Evolutionary conservation across 2,888 invertebrate species (phyloP).

Genomic region (Phaedon cochleariae): DNA sequence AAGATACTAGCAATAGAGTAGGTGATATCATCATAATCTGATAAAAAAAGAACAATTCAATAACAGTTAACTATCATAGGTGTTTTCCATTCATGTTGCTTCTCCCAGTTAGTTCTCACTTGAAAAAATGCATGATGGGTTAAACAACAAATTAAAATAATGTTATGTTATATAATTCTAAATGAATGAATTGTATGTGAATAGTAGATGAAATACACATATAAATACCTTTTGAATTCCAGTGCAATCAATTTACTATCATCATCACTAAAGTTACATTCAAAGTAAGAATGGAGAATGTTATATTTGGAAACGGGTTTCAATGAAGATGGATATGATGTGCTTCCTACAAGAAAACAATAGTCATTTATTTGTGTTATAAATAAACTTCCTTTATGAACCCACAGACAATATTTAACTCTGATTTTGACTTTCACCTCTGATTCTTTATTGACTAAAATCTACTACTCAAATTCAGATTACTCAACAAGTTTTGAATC

Average conservation of each 20-base stretch:
- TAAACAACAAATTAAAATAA: neutral
- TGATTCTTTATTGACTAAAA: no score
- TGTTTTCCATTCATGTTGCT: neutral
- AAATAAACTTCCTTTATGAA: no score
- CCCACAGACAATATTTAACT: no score
- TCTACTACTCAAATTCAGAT: no score
- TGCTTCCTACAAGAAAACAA: neutral
- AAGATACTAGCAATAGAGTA: no score
- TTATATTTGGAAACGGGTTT: conserved; percentile 36
- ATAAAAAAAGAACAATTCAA: neutral
- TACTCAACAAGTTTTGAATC: no score
- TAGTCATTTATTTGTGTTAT: no score
- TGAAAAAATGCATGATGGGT: neutral
- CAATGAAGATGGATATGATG: conserved; percentile 10
- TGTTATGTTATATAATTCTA: neutral
- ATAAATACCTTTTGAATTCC: conserved; percentile 38
- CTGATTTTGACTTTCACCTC: no score
- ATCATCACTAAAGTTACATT: conserved; percentile 33
- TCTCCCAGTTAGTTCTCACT: neutral
- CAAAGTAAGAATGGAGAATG: conserved; percentile 35
- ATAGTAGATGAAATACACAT: neutral
- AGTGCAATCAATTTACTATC: conserved; percentile 35
- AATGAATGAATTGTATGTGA: conserved; percentile 3
- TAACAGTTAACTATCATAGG: neutral
- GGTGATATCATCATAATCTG: no score